phyloP scores from a whole-genome alignment of 2,888 invertebrate species.

The Ophioninae sp. region DNA sequence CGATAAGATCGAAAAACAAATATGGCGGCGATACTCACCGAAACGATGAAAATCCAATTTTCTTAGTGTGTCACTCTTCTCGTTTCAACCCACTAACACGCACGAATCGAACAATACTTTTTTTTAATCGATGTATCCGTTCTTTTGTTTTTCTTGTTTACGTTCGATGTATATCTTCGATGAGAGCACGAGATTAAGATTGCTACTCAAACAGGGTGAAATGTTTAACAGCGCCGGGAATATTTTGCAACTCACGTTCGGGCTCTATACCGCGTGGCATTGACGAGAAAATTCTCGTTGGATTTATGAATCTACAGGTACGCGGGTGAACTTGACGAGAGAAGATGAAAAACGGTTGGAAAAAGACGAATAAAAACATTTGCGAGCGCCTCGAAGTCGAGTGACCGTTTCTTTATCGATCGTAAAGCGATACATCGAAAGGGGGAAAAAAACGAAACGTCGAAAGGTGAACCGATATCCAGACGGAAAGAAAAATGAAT shows the following conservation, averaged over 20 bases:
- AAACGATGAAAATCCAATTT: not conserved
- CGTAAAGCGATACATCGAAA: not conserved
- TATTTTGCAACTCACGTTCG: not conserved
- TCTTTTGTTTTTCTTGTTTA: not conserved
- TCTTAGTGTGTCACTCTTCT: slow-evolving; percentile 5
- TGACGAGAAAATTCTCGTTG: not conserved
- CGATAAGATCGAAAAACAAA: not conserved
- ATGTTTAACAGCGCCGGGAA: not conserved
- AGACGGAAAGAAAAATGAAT: not conserved
- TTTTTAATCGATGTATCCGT: slow-evolving; percentile 21
- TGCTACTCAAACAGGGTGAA: slow-evolving; percentile 17
- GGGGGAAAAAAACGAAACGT: not conserved
- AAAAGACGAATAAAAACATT: not conserved
- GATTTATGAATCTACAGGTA: not conserved
- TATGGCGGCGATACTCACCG: not conserved
- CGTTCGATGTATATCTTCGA: slow-evolving; percentile 13
- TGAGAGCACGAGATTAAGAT: slow-evolving; percentile 33
- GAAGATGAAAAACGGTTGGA: not conserved
- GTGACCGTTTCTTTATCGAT: not conserved
- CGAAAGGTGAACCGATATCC: not conserved
- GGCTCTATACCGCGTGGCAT: not conserved
- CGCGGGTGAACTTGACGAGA: not conserved
- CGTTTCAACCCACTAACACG: slow-evolving; percentile 25
- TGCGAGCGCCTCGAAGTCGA: not conserved
- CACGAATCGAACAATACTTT: slow-evolving; percentile 23